Evolutionary conservation across 2,888 invertebrate genomes (phyloP), one percentile per base, ranked within the genome.

Genomic region (Andrena flavipes): DNA sequence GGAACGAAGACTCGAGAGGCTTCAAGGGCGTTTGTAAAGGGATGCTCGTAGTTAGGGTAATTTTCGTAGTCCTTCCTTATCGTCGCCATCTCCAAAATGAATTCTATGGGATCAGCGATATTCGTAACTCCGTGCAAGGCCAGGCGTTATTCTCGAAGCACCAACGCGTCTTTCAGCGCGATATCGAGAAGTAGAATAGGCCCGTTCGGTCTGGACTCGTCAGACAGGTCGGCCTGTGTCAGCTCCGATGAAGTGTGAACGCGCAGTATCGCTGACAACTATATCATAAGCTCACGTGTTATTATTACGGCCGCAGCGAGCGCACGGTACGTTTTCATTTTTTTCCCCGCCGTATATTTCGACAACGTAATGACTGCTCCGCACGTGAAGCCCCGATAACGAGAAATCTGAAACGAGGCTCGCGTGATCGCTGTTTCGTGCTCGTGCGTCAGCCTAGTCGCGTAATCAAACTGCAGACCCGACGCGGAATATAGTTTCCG

Each of bases 341-440:
- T 48, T 60, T 51, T n/a, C n/a, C n/a, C 8, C 49, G 16, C 8
- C n/a, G 16, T 20, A 20, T 29, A 54, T 59, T 70, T 71, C 67
- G 67, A 67, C 67, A 67, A 49, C 10, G 49, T 72, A 79, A 79
- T 42, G 73, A 77, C 29, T 33, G 35, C 10, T 10, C 16, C n/a
- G 30, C 76, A 62, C 67, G 73, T 48, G 64, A 64, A 13, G 51
- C 6, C 23, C 13, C 10, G 67, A 30, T 26, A 54, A 16, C 54
- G 26, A 59, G 74, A 64, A 73, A 60, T 73, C 60, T 62, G 48
- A 62, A 33, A 23, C 65, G 54, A 48, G 30, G 35, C 35, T 80
- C 80, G 80, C 72, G 80, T 80, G 80, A 80, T 78, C 80, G 42
- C 33, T 42, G 64, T 42, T 76, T 76, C 78, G 77, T 63, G 77